Base-by-base conservation (phyloP, 1,140 invertebrate genomes). In the Ephestia elutella region DNA sequence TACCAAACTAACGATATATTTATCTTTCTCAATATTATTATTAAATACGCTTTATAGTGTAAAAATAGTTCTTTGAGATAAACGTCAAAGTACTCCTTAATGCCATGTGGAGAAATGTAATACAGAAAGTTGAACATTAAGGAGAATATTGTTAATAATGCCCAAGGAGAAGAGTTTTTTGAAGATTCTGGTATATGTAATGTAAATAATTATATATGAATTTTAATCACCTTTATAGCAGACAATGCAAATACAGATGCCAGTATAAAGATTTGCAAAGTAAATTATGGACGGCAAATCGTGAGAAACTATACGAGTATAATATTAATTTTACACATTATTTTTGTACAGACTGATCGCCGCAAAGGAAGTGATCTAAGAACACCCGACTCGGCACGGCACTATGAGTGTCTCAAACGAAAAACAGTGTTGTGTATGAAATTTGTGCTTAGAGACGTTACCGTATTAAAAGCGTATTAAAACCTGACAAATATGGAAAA, bases 1-100 rank as follows among this genome's bases (percentile, higher is more conserved):
- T 85, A 85, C 68, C 58, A 79, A 82, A 85, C 82, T 86, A 83
- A 84, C 79, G 75, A 80, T 86, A 86, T 86, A 82, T 73, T 78
- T 82, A 66, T 75, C 60, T 76, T 71, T 76, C 78, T 75, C 71
- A 68, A 75, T 75, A 65, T 72, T 56, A 68, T 75, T 70, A 71
- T 78, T 77, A 74, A 77, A 78, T 82, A 85, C 70, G 73, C 68
- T 75, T 81, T 76, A 25, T 25, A 73, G 79, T 85, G 84, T 85
- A 87, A 85, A 87, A 87, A 85, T 87, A 87, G 72, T 80, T 82
- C 66, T 78, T 86, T 82, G 70, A 78, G 75, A 80, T 73, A 75
- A 78, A 74, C 67, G 73, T 79, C 77, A 70, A 87, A 85, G 73
- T 78, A 78, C 57, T 75, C 58, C 68, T 71, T 62, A 71, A 72